Percentiles rank a stretch among this genome's conserved stretches.
Evolutionary conservation across 2,113 vertebrate genomes (phyloP).

Genomic region (Martes martes): DNA sequence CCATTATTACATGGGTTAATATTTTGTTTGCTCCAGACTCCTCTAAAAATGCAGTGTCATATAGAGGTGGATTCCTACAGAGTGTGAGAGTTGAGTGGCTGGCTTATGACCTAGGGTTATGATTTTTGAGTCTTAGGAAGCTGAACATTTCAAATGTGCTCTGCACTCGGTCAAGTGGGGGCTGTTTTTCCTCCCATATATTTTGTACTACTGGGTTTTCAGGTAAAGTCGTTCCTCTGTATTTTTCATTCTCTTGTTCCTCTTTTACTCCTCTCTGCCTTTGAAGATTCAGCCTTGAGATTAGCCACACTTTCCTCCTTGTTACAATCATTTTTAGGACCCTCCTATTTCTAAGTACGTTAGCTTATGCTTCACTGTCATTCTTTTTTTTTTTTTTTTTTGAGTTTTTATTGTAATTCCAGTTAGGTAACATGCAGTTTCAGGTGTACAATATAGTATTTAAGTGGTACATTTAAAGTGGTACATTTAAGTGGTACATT

Average conservation of each 20-base stretch:
- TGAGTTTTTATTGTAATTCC: neutral
- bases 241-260: neutral
- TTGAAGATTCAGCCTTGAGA: neutral
- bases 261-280: neutral
- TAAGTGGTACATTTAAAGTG: no score
- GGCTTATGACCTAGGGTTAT: neutral
- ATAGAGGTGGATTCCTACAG: neutral
- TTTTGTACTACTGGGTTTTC: neutral
- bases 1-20: neutral
- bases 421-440: neutral
- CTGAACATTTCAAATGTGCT: neutral
- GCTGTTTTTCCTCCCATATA: neutral
- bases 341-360: neutral
- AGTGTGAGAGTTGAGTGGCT: neutral
- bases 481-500: no score
- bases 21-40: neutral
- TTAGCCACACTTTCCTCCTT: neutral
- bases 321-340: neutral
- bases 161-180: neutral
- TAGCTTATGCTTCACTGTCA: neutral
- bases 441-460: neutral
- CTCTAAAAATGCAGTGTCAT: neutral
- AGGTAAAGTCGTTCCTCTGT: neutral
- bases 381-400: neutral
- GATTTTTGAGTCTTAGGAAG: neutral